phyloP scores from a whole-genome alignment of 2,113 vertebrate genomes.

The Corythaeola cristata region DNA sequence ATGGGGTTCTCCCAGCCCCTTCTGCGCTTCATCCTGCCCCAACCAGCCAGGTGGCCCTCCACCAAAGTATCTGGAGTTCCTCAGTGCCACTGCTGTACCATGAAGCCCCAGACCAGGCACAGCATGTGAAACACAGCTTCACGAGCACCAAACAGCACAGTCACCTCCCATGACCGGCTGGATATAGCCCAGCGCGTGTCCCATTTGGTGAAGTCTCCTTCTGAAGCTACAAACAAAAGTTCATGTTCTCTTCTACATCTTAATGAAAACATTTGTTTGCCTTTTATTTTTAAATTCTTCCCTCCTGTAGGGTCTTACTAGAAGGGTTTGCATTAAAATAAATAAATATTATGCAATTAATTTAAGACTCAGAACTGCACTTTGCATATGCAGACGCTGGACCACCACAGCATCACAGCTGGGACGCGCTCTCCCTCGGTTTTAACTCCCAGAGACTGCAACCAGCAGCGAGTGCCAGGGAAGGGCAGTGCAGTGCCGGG shows the following conservation, averaged over 20 bases:
- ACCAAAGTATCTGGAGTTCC: background rate
- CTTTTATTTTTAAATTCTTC: background rate
- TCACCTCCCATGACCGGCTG: background rate
- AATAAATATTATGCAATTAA: background rate
- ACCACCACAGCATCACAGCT: background rate
- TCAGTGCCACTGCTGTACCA: background rate
- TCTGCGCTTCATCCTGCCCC: background rate
- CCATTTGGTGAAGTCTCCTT: background rate
- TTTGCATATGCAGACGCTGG: background rate
- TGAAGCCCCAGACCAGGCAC: background rate
- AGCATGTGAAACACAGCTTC: background rate
- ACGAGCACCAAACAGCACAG: background rate
- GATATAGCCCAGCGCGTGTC: background rate
- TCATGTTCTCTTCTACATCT: background rate
- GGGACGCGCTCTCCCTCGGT: too few relatives aligned
- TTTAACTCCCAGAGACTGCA: too few relatives aligned
- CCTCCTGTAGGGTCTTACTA: background rate
- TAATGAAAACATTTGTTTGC: background rate
- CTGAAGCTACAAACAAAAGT: background rate
- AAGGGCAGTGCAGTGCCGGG: background rate
- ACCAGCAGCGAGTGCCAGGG: fast-evolving
- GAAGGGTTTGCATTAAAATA: background rate
- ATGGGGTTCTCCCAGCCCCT: background rate
- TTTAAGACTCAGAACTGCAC: background rate
- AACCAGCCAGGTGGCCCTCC: background rate